Percentiles rank a stretch among this genome's conserved stretches.
phyloP scores from a whole-genome alignment of 2,797 vertebrate genomes.

The Thripadectes ignobilis region DNA sequence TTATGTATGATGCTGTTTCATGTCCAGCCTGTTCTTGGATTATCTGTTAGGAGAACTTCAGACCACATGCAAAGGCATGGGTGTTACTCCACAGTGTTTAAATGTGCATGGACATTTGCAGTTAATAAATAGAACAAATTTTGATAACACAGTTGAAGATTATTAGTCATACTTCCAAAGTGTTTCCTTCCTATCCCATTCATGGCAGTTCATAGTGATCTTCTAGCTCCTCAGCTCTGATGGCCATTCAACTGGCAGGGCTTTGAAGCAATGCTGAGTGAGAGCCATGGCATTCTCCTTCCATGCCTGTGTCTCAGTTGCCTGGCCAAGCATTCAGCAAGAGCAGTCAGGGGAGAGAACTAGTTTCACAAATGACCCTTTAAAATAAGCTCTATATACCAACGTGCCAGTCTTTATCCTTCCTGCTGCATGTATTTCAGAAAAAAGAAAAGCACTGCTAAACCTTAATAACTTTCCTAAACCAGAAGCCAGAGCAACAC shows the following conservation, averaged over 20 bases:
- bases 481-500: background rate
- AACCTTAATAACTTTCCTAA: background rate
- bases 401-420: background rate
- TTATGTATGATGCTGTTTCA: background rate
- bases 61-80: background rate
- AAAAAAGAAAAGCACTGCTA: background rate
- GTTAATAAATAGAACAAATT: background rate
- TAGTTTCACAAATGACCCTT: background rate
- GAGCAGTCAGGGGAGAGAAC: background rate
- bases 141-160: background rate
- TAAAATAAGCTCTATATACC: background rate
- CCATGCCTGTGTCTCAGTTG: background rate
- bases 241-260: background rate
- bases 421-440: background rate
- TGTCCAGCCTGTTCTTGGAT: background rate
- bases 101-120: background rate
- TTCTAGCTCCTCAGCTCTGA: background rate
- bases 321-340: background rate
- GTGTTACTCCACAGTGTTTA: background rate
- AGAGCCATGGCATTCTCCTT: background rate
- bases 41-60: background rate
- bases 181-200: rapidly evolving
- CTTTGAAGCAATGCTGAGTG: background rate
- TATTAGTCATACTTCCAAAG: background rate
- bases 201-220: background rate